Evolutionary conservation across 1,140 invertebrate species (phyloP), one percentile per base, ranked within the genome.

Genomic region (Polyergus mexicanus): DNA sequence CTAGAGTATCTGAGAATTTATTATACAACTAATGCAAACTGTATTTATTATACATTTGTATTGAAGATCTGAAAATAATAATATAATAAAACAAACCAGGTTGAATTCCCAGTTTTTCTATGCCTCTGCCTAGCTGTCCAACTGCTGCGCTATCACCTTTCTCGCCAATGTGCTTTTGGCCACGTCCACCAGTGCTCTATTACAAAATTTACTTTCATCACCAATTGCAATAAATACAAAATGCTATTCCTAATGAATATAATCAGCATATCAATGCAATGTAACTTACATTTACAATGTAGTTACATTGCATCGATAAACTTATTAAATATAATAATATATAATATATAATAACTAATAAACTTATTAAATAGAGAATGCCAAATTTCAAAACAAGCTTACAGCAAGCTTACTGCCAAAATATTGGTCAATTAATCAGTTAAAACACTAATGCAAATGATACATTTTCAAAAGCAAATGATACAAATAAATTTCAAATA

Each of bases 101-200:
- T 51, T 78, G 76, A 38, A 87, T 11, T 51, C 16, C 41, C 28
- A 86, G 74, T 44, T 10, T 35, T 8, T 58, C 38, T 10, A 78
- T 0, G 35, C 35, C 65, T 63, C 66, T 51, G 32, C 63, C 71
- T 6, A 66, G 1, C 22, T 35, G 13, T 32, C 7, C 35, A 38
- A 54, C 51, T 25, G 76, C 19, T 8, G 13, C 47, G 19, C 47
- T 11, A 10, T 80, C 80, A 0, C 35, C 47, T 54, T 13, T 65
- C 5, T 58, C n/a, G 4, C 38, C 62, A 35, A 56, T 11, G 7
- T 38, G 65, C 3, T 44, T 10, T 44, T 80, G 28, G 4, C 65
- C 86, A 8, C 81, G 81, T 28, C 41, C 47, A 51, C 47, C 71
- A 66, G 51, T 10, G 47, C 19, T 47, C 89, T 91, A n/a, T 47